Evolutionary conservation across 2,113 vertebrate genomes (phyloP).

Genomic region (Prionailurus bengalensis): DNA sequence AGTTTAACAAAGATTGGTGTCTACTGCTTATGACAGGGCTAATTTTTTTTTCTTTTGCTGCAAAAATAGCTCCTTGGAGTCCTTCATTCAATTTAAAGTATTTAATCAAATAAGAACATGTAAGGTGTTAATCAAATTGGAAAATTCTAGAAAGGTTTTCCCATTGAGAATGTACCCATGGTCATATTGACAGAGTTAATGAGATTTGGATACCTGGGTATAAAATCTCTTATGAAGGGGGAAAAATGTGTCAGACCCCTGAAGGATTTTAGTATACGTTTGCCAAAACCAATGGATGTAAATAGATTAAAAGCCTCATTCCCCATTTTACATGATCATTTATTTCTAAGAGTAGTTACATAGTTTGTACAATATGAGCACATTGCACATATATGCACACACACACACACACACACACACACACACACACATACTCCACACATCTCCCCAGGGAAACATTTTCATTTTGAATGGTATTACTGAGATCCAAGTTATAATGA

Average conservation of each 20-base stretch:
- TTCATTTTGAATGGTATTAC: neutral
- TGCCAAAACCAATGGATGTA: constrained; percentile 4
- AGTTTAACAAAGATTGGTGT: neutral
- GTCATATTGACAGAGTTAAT: constrained; percentile 79
- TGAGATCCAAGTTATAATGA: neutral
- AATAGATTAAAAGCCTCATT: constrained; percentile 31
- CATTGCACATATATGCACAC: neutral
- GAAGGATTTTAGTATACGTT: constrained; percentile 59
- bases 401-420: neutral
- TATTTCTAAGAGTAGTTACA: constrained; percentile 3
- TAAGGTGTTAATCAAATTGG: constrained; percentile 68
- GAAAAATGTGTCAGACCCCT: constrained; percentile 74
- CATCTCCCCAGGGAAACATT: neutral
- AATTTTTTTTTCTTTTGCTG: neutral
- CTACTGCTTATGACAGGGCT: constrained; percentile 14
- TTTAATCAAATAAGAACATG: constrained; percentile 78
- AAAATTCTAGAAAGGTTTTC: constrained; percentile 67
- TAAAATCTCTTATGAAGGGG: constrained; percentile 65
- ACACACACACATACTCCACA: accelerated
- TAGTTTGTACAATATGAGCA: neutral
- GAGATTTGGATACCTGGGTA: constrained; percentile 76
- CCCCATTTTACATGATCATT: neutral
- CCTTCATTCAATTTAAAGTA: constrained; percentile 74
- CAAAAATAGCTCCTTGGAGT: neutral
- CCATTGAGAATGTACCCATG: constrained; percentile 57